These are phyloP conservation scores for Acrobasis suavella DNA, from an alignment of 2,888 invertebrate species.

Conservation along the genomic window DNA sequence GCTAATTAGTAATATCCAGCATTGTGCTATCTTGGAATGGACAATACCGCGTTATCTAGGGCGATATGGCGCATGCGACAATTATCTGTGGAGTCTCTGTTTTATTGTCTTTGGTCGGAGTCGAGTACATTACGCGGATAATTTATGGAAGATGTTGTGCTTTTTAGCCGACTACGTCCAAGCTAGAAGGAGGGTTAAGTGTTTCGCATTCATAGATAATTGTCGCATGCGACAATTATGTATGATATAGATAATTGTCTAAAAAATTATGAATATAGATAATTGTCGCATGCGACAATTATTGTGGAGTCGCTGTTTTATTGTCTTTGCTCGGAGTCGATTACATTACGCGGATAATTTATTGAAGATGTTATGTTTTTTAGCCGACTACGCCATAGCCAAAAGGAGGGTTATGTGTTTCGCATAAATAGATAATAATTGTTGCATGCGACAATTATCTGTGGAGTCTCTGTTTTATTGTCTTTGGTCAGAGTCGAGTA, in stretches of 20 bases:
- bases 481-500: neutral
- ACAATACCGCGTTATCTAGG: constrained; percentile 79
- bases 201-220: no score
- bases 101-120: constrained; percentile 34
- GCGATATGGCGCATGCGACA: constrained; percentile 76
- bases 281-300: constrained; percentile 74
- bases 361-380: neutral
- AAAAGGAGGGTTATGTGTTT: no score
- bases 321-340: constrained; percentile 16
- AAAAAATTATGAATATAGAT: no score
- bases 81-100: constrained; percentile 68
- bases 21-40: constrained; percentile 74
- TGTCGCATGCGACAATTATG: no score
- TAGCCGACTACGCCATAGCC: no score
- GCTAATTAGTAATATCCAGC: constrained; percentile 82
- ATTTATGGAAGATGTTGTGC: neutral
- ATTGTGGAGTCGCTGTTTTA: constrained; percentile 61
- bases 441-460: constrained; percentile 77
- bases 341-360: constrained; percentile 8
- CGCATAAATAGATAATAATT: no score
- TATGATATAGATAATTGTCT: no score
- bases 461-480: constrained; percentile 53
- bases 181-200: no score
- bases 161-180: no score
- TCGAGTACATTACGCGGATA: constrained; percentile 5